phyloP scores from a whole-genome alignment of 2,888 invertebrate genomes.

The Unio delphinus region DNA sequence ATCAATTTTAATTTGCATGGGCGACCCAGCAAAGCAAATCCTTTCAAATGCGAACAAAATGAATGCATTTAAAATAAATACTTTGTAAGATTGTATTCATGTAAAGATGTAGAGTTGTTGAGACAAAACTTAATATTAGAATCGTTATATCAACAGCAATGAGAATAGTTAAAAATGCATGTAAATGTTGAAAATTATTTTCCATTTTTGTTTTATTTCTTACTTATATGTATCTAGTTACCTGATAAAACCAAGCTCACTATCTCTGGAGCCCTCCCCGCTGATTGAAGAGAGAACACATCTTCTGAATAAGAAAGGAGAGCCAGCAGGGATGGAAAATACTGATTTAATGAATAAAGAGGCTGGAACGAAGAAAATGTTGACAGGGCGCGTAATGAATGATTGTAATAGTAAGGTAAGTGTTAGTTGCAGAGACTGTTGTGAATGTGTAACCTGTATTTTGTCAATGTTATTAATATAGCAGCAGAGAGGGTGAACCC shows the following conservation, averaged over 20 bases:
- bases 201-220: conserved; percentile 64
- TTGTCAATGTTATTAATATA: no score
- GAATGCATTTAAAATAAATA: no score
- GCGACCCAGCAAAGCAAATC: no score
- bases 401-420: conserved; percentile 36
- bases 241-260: conserved; percentile 93
- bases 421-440: not conserved
- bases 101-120: no score
- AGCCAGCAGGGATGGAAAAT: conserved; percentile 60
- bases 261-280: conserved; percentile 73
- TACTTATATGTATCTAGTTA: conserved; percentile 77
- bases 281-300: conserved; percentile 65
- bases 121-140: no score
- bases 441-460: conserved; percentile 1
- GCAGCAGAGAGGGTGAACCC: no score
- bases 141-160: no score
- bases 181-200: not conserved
- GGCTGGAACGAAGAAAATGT: conserved; percentile 7
- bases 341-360: conserved; percentile 30
- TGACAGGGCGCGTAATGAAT: conserved; percentile 28
- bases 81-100: no score
- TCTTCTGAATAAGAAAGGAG: conserved; percentile 32
- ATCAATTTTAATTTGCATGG: no score
- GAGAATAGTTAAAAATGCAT: not conserved
- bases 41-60: no score